Evolutionary conservation across 2,113 vertebrate species (phyloP).

Genomic region (Chascanopsetta lugubris): DNA sequence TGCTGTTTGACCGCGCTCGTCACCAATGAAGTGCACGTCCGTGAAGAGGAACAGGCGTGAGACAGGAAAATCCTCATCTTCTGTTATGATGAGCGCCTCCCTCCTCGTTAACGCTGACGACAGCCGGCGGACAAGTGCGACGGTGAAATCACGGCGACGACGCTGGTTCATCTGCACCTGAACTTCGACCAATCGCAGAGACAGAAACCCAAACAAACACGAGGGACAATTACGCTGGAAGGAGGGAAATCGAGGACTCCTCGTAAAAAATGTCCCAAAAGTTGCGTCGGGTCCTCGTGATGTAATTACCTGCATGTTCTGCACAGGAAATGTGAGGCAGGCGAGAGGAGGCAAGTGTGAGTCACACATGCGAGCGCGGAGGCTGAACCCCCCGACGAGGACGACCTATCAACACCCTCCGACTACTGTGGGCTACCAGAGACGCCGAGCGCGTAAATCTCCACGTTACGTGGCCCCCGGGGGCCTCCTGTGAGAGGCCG

Average conservation of each 20-base stretch:
- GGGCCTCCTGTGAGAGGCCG: slow-evolving; percentile 49
- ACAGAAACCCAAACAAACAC: not conserved
- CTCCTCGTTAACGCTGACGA: slow-evolving; percentile 33
- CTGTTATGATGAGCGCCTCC: slow-evolving; percentile 46
- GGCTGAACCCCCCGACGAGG: slow-evolving; percentile 45
- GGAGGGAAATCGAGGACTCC: not conserved
- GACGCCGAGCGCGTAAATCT: slow-evolving; percentile 44
- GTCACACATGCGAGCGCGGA: slow-evolving; percentile 53
- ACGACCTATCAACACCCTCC: slow-evolving; percentile 54
- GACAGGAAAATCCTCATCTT: slow-evolving; percentile 64
- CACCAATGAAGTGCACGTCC: slow-evolving; percentile 62
- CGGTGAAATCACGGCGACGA: slow-evolving; percentile 37
- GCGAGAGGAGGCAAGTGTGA: slow-evolving; percentile 55
- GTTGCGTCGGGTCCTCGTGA: not conserved
- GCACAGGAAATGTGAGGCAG: not conserved
- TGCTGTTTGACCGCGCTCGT: slow-evolving; percentile 47
- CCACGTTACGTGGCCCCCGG: slow-evolving; percentile 45
- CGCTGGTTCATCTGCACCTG: slow-evolving; percentile 1
- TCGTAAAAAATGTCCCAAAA: not conserved
- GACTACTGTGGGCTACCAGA: slow-evolving; percentile 53
- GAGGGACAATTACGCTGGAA: not conserved
- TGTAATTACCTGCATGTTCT: not conserved
- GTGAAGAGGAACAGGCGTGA: slow-evolving; percentile 52
- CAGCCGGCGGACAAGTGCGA: slow-evolving; percentile 25
- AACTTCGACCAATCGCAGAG: not conserved